phyloP scores from a whole-genome alignment of 2,797 vertebrate species.

The Anniella stebbinsi region DNA sequence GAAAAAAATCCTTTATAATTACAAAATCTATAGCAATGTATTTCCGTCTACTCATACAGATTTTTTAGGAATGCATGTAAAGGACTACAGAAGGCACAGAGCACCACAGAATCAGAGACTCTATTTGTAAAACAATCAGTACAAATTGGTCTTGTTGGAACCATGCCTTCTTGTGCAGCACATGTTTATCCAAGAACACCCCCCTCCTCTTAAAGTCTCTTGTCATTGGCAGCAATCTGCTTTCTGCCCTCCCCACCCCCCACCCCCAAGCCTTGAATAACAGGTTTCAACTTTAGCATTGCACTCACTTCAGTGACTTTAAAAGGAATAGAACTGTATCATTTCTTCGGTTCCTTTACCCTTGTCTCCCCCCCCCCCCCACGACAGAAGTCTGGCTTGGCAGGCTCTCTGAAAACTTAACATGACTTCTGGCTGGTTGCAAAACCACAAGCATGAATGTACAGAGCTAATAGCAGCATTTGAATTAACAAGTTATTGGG shows the following conservation, averaged over 20 bases:
- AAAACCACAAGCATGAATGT: not conserved
- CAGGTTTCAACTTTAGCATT: not conserved
- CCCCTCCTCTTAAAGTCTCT: not conserved
- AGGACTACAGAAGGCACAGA: not conserved
- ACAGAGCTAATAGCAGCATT: not conserved
- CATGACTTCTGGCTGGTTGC: slow-evolving; percentile 4
- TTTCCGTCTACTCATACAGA: not conserved
- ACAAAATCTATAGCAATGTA: not conserved
- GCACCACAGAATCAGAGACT: not conserved
- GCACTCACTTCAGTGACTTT: not conserved
- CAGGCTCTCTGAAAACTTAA: slow-evolving; percentile 3
- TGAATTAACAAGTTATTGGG: slow-evolving; percentile 1
- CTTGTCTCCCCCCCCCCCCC: not conserved
- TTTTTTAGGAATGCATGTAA: not conserved
- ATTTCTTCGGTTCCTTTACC: not conserved
- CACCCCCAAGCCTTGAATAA: not conserved
- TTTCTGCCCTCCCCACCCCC: not conserved
- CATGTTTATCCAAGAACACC: not conserved
- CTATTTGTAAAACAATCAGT: slow-evolving; percentile 5
- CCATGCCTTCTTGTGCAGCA: not conserved
- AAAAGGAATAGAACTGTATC: not conserved
- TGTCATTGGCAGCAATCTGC: not conserved
- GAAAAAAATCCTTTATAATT: not conserved
- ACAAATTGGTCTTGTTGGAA: slow-evolving; percentile 1
- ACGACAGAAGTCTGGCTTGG: not conserved